These are phyloP conservation scores for Gopherus evgoodei DNA, from an alignment of 2,113 vertebrate genomes.

Conservation along the genomic window DNA sequence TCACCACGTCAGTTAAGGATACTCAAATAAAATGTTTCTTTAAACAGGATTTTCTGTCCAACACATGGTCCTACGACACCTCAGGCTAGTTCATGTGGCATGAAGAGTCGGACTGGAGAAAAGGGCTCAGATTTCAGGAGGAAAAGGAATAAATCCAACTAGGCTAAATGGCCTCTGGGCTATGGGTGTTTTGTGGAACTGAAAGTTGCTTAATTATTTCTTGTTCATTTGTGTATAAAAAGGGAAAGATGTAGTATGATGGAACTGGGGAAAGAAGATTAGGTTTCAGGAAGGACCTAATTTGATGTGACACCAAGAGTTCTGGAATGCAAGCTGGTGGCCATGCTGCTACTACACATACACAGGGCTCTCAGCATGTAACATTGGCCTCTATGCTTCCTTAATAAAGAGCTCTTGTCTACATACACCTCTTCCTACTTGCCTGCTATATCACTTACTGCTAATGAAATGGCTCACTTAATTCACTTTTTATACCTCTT, in stretches of 20 bases:
- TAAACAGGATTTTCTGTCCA: neutral
- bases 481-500: neutral
- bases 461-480: neutral
- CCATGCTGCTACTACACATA: neutral
- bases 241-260: neutral
- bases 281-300: accelerated
- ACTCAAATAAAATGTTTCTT: neutral
- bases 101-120: neutral
- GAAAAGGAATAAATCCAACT: neutral
- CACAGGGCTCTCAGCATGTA: accelerated
- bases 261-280: neutral
- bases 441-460: neutral
- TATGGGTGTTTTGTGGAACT: neutral
- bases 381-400: neutral
- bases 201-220: neutral
- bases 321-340: neutral
- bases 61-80: neutral
- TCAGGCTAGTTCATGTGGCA: neutral
- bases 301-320: neutral
- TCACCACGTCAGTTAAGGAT: neutral
- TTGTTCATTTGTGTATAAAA: neutral
- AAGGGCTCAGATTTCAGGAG: neutral
- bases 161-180: neutral
- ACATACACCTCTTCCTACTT: neutral
- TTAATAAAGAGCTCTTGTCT: neutral